Conservation (phyloP, 2,113 vertebrate genomes). For the Albula goreensis region DNA sequence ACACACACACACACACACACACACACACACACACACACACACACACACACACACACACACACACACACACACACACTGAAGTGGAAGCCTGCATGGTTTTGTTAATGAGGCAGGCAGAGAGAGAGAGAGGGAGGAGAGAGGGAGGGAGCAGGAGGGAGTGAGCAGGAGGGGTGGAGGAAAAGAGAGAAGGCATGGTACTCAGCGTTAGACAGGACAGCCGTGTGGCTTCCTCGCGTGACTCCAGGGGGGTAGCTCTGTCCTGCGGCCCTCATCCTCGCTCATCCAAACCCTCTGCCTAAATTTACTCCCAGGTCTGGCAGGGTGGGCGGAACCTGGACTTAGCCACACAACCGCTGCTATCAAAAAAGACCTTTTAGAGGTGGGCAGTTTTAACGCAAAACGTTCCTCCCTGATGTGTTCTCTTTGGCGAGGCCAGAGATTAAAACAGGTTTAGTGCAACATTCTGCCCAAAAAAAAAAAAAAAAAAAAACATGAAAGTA, state of each 20-base stretch:
- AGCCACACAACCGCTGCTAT: neutral
- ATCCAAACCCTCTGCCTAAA: neutral
- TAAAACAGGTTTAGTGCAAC: no score
- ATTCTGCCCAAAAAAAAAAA: neutral
- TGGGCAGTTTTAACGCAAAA: neutral
- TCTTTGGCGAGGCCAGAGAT: neutral
- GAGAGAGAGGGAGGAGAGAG: constrained; percentile 17
- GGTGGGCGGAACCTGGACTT: neutral
- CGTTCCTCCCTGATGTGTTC: neutral
- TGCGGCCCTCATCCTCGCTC: neutral
- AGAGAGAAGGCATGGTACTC: constrained; percentile 32
- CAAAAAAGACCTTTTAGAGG: neutral
- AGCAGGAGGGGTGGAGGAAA: neutral
- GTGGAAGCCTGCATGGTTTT: constrained; percentile 19
- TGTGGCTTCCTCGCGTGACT: constrained; percentile 4
- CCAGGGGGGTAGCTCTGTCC: neutral
- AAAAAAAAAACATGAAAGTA: neutral
- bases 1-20: neutral
- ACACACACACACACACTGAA: constrained; percentile 1
- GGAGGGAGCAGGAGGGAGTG: constrained; percentile 4
- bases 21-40: neutral
- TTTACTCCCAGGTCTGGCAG: constrained; percentile 2
- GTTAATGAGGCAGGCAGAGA: constrained; percentile 47
- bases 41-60: neutral
- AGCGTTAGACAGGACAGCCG: neutral